Base-by-base conservation (phyloP, 2,888 invertebrate genomes). In the Mantis religiosa region DNA sequence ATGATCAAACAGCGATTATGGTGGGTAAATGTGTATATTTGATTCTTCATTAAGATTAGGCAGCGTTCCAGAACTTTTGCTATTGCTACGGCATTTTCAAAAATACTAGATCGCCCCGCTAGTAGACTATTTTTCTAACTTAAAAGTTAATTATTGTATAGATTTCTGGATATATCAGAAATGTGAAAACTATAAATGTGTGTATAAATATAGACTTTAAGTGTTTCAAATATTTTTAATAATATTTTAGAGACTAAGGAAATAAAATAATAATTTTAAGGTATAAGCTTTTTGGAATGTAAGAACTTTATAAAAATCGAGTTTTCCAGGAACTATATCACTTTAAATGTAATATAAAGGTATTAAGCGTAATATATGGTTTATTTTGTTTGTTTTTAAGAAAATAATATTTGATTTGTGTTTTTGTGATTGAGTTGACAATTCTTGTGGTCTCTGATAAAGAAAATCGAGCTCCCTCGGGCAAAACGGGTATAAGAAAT, bases 371-470 rank as follows among this genome's bases (percentile, higher is more conserved):
- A 28, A 87, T 87, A 82, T 87, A 34, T 82, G n/a, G 30, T 87
- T 87, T 30, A 20, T 12, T 82, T 82, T 30, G 15, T 28, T 54
- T 25, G 54, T 71, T 15, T 71, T 71, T 71, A 71, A 71, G 15
- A 71, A 71, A 71, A 71, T 20, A 71, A 71, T 15, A 25, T 71
- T 71, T 71, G 54, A 71, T 71, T 71, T 71, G 25, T 25, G 7
- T 86, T 28, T 86, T 87, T 87, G 54, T 87, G 87, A 87, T 82
- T 87, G 25, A 87, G 82, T 90, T 81, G 34, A 89, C 88, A 86
- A 90, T 89, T 90, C 88, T 90, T 88, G 90, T 90, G 90, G 90
- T 90, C 90, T 90, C 90, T 90, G 90, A 90, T 90, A 89, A 87
- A 30, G 81, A 83, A 90, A 89, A 90, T 90, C 89, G 90, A 90